Base-by-base conservation (phyloP, 1,140 invertebrate species). In the Araneus ventricosus region DNA sequence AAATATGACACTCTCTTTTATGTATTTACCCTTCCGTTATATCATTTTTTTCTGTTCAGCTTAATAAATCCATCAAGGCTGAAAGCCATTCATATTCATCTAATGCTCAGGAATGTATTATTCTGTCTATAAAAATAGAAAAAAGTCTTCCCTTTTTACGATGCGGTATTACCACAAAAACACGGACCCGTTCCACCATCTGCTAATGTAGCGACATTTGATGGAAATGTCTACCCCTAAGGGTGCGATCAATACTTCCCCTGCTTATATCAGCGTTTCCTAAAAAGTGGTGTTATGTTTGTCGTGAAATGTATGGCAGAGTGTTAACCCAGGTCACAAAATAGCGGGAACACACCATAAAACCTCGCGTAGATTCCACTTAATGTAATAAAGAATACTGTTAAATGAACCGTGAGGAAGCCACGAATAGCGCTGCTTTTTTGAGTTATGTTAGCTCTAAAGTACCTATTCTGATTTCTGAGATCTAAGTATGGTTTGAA, bases 21-120 rank as follows among this genome's bases (percentile, higher is more conserved):
- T 52, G 45, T 52, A 52, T 52, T 14, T 52, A 14, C 10, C 45
- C 45, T 52, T 52, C 45, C 2, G 10, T 52, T 52, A 2, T 52
- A 52, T 52, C 8, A 4, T 14, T 17, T 52, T 52, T 52, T 52
- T 17, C 45, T 2, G 8, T 52, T 52, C 45, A 1, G 45, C 10
- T 52, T 17, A 52, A 52, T 52, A 52, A 52, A 17, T 8, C 10
- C 45, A 52, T 17, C 45, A 52, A 52, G 17, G 45, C 45, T 17
- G 45, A 52, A 52, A 82, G 6, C 6, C 80, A 82, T 82, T 82
- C 39, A 82, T n/a, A 52, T 82, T 2, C 80, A 45, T 82, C 27
- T 27, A 45, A 45, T 82, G 4, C 30, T 41, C 75, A 39, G 20
- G 30, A 80, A 1, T 41, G 22, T 34, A 39, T 34, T 24, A 80